Evolutionary conservation across 2,113 vertebrate genomes (phyloP).

Genomic region (Monopterus albus): DNA sequence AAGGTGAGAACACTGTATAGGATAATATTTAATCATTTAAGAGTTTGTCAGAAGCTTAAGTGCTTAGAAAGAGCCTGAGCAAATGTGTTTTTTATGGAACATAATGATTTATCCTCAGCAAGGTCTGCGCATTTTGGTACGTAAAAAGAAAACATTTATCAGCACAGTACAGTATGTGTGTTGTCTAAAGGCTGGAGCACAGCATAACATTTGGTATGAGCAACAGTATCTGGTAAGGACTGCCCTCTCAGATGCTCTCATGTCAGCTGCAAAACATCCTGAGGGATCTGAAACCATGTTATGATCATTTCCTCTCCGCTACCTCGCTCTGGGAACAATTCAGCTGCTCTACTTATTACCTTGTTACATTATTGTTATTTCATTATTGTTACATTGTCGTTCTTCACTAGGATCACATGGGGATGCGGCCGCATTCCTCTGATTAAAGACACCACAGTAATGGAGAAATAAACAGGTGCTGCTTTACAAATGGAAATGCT

Average conservation of each 20-base stretch:
- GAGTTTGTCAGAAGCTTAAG: conserved; percentile 1
- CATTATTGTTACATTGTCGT: conserved; percentile 55
- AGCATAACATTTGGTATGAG: conserved; percentile 3
- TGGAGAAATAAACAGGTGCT: not conserved
- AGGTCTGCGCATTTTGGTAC: not conserved
- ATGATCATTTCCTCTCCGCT: conserved; percentile 62
- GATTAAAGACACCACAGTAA: conserved; percentile 54
- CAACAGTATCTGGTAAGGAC: conserved; percentile 38
- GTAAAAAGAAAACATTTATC: not conserved
- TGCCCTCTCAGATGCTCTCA: conserved; percentile 53
- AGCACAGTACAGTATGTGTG: not conserved
- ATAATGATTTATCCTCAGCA: not conserved
- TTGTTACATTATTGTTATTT: conserved; percentile 71
- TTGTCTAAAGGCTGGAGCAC: not conserved
- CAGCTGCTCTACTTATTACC: conserved; percentile 61
- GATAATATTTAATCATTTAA: not conserved
- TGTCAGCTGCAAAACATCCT: conserved; percentile 51
- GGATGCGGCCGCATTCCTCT: conserved; percentile 56
- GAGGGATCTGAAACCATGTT: conserved; percentile 59
- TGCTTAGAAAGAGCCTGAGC: not conserved
- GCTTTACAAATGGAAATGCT: not conserved
- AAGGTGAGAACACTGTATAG: not conserved
- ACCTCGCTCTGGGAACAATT: conserved; percentile 62
- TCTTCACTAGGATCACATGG: conserved; percentile 39
- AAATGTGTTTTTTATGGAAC: no score